A percentile compares a stretch with the other conserved stretches of the same genome.
phyloP scores from a whole-genome alignment of 2,113 vertebrate genomes.

The Nipponia nippon region DNA sequence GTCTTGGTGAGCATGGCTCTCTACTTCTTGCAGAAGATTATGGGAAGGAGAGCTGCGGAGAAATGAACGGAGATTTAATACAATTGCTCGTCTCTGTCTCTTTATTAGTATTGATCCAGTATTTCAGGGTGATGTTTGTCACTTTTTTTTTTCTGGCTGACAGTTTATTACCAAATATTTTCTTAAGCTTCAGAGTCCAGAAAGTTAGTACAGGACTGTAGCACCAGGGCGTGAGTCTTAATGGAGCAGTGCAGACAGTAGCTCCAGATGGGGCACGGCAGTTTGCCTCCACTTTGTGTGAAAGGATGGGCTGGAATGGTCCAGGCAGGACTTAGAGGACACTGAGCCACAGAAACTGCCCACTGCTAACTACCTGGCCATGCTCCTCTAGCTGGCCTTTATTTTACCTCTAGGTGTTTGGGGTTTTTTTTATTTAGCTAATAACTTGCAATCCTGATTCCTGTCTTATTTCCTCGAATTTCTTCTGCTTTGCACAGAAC shows the following conservation, averaged over 20 bases:
- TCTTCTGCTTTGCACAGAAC: neutral
- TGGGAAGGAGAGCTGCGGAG: neutral
- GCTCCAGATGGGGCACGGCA: neutral
- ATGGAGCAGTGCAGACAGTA: neutral
- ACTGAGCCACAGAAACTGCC: neutral
- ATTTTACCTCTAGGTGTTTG: neutral
- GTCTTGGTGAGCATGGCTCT: neutral
- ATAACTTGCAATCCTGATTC: neutral
- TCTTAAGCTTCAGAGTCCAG: neutral
- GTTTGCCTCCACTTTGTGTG: neutral
- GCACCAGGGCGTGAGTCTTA: neutral
- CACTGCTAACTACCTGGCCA: neutral
- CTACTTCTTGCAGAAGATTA: neutral
- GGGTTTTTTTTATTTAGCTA: neutral
- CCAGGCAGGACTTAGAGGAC: neutral
- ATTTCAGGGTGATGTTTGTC: fast-evolving
- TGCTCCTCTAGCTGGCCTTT: neutral
- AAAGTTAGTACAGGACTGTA: neutral
- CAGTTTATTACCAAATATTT: neutral
- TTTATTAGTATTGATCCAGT: neutral
- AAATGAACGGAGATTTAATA: neutral
- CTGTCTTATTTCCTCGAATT: neutral
- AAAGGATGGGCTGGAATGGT: neutral
- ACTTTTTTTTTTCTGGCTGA: neutral
- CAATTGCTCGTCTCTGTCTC: neutral